Base-by-base conservation (phyloP, 2,888 invertebrate species). In the Argyresthia goedartella region DNA sequence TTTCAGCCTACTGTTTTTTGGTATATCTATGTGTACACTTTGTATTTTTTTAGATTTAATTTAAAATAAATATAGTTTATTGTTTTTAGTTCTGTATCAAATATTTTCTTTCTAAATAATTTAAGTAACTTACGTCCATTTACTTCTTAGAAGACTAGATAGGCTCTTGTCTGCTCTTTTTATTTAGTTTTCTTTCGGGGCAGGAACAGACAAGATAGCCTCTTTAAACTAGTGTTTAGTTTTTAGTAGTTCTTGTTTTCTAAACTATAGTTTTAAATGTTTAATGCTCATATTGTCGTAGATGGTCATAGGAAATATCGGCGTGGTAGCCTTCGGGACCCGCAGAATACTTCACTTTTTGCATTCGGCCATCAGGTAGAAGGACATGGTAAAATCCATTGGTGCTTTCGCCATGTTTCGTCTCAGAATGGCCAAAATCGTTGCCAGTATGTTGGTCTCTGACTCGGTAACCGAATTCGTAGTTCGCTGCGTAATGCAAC, bases 241-340 rank as follows among this genome's bases (percentile, higher is more conserved):
- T n/a, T n/a, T n/a, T n/a, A n/a, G n/a, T n/a, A n/a, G n/a, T n/a
- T n/a, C n/a, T n/a, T n/a, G n/a, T 25, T 25, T 25, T 25, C 25
- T 6, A 25, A 25, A 25, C 25, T 25, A 25, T 25, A 25, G 6
- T 25, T 25, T 4, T 25, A 4, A 25, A 25, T 43, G 2, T 44
- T 44, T 14, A 44, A 14, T 15, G 13, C 14, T 44, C 25, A 6
- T 15, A 44, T 9, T 51, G 45, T 7, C 16, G 16, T 35, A 63
- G 56, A 53, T 79, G 71, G 54, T 88, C 88, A 60, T 93, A 94
- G 13, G 91, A 90, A 45, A 95, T 92, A 65, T 91, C 91, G 6
- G 95, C 94, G 66, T 93, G 93, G 73, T 91, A 95, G 8, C 95
- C 95, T 49, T 88, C 87, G 48, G 91, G 90, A 53, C 94, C 94